These are phyloP conservation scores for Propithecus coquereli DNA, from an alignment of 2,113 vertebrate species.

Conservation along the genomic window DNA sequence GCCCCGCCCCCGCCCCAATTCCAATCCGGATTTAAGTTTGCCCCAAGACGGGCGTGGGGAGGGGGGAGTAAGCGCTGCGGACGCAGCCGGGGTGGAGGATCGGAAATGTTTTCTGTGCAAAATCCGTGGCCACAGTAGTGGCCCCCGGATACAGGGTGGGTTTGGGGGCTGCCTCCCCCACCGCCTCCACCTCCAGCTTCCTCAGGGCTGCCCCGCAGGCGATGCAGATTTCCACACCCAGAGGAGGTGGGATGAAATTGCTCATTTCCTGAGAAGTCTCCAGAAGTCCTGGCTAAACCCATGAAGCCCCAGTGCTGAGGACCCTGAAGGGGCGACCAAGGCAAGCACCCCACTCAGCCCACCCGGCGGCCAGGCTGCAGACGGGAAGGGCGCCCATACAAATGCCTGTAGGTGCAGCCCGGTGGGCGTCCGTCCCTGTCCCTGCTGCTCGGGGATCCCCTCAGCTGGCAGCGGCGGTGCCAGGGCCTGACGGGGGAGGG, in stretches of 20 bases:
- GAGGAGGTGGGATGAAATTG: neutral
- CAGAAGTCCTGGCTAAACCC: neutral
- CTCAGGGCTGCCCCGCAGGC: neutral
- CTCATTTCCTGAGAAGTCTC: neutral
- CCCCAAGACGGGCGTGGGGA: neutral
- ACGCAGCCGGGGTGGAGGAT: neutral
- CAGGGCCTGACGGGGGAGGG: neutral
- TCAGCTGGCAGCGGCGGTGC: too few species aligned
- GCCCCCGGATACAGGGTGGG: neutral
- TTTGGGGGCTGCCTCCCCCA: neutral
- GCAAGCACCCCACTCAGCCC: neutral
- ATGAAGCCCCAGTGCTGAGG: neutral
- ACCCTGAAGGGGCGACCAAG: too few species aligned
- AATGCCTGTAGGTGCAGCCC: neutral
- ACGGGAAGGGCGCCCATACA: neutral
- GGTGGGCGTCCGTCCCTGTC: neutral
- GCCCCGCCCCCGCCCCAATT: neutral
- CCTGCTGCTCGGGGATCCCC: neutral
- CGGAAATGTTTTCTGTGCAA: neutral
- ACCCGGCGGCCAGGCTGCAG: neutral
- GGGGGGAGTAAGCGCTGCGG: neutral
- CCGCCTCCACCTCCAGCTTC: neutral
- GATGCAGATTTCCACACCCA: neutral
- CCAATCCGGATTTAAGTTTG: neutral
- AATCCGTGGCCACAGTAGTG: neutral